These are phyloP conservation scores for Heterodera filipjevi DNA, from an alignment of 2,888 invertebrate genomes.

Conservation along the genomic window DNA sequence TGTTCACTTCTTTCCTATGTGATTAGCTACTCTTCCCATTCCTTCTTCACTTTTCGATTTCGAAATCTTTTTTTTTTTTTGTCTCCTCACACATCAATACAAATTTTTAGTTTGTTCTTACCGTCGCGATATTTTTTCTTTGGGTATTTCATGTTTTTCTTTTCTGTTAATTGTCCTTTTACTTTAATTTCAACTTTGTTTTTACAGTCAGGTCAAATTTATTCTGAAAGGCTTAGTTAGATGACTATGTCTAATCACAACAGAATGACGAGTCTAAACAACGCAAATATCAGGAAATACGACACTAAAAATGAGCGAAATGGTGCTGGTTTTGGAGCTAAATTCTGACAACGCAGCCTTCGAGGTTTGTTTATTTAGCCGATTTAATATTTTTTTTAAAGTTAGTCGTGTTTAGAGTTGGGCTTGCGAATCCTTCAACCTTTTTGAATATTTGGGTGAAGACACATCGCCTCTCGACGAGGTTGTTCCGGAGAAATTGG, in stretches of 20 bases:
- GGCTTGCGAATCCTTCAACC: slow-evolving; percentile 9
- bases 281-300: neutral
- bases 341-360: neutral
- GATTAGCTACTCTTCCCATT: neutral
- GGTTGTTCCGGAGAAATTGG: slow-evolving; percentile 6
- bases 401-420: neutral
- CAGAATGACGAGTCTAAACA: slow-evolving; percentile 8
- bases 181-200: too few relatives aligned
- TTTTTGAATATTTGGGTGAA: slow-evolving; percentile 16
- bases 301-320: neutral
- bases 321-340: neutral
- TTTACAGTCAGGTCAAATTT: too few relatives aligned
- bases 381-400: neutral
- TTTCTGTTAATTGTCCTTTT: too few relatives aligned
- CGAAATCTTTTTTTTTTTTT: neutral
- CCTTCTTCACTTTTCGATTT: neutral
- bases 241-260: neutral
- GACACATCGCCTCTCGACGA: slow-evolving; percentile 23
- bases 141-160: too few relatives aligned
- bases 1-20: neutral
- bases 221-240: neutral
- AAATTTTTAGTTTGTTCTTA: neutral
- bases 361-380: neutral
- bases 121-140: too few relatives aligned
- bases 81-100: neutral